Percentiles rank a stretch among this genome's conserved stretches.
Conservation (phyloP, 2,888 invertebrate genomes). For the Lamellibrachia columna region DNA sequence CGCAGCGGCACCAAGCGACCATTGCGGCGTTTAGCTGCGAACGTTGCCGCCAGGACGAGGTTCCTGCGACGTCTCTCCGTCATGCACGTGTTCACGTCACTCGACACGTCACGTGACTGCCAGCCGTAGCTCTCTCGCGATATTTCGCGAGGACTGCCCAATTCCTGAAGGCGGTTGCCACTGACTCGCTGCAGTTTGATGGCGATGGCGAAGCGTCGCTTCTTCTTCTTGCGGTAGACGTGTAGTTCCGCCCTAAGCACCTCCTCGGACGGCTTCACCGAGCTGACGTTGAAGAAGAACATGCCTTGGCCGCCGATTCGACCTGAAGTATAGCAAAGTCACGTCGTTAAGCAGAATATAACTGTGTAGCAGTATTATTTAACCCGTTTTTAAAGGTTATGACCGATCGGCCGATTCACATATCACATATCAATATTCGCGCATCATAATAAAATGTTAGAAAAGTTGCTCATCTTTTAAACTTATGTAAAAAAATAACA, state of each 20-base stretch:
- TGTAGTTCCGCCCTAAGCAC: constrained; percentile 65
- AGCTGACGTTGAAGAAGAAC: constrained; percentile 65
- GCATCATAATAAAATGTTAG: no score
- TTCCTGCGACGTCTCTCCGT: constrained; percentile 44
- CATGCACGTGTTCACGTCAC: constrained; percentile 50
- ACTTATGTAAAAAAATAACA: no score
- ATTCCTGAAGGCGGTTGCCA: not conserved
- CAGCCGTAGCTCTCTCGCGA: constrained; percentile 49
- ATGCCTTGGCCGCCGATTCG: constrained; percentile 62
- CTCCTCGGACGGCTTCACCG: constrained; percentile 57
- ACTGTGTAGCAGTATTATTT: not conserved
- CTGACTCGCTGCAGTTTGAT: constrained; percentile 24
- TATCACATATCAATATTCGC: no score
- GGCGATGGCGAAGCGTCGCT: constrained; percentile 29
- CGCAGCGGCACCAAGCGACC: constrained; percentile 37
- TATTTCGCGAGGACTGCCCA: constrained; percentile 36
- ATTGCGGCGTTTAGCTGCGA: constrained; percentile 34
- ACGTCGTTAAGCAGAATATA: not conserved
- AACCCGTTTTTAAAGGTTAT: no score
- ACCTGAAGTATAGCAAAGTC: constrained; percentile 46
- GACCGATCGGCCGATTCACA: no score
- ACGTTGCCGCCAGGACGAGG: constrained; percentile 56
- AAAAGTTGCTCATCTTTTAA: no score
- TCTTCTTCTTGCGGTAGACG: constrained; percentile 53
- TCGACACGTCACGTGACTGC: constrained; percentile 58